phyloP scores from a whole-genome alignment of 2,797 vertebrate species.

The Pipistrellus pygmaeus region DNA sequence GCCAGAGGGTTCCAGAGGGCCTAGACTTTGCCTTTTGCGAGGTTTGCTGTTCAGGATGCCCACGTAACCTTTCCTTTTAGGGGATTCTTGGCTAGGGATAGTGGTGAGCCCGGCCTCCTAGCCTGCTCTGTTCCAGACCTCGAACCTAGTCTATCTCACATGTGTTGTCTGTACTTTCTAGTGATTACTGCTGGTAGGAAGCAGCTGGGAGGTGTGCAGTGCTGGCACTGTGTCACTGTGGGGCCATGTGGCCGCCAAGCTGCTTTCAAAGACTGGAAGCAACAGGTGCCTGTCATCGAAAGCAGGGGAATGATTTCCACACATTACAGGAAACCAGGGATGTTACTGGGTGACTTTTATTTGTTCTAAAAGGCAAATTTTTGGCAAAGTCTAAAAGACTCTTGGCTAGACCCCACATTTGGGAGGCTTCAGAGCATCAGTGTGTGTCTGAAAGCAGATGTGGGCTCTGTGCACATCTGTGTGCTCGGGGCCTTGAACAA shows the following conservation, averaged over 20 bases:
- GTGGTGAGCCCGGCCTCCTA: background rate
- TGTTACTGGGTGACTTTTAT: constrained; percentile 51
- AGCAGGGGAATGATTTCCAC: constrained; percentile 72
- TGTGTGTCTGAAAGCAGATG: background rate
- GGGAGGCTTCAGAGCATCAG: background rate
- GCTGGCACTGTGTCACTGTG: constrained; percentile 35
- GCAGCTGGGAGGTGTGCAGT: constrained; percentile 71
- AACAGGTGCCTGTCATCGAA: constrained; percentile 75
- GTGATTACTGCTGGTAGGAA: constrained; percentile 53
- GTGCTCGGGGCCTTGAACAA: background rate
- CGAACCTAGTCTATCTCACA: fast-evolving
- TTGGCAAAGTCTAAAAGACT: constrained; percentile 65
- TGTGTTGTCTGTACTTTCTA: constrained; percentile 30
- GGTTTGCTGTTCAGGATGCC: background rate
- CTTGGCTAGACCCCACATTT: constrained; percentile 36
- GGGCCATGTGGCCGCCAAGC: background rate
- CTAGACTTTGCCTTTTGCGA: background rate
- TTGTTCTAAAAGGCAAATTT: constrained; percentile 58
- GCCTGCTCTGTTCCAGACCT: constrained; percentile 14
- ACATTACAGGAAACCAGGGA: constrained; percentile 68
- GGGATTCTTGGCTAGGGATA: background rate
- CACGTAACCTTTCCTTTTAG: background rate
- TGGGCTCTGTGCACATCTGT: background rate
- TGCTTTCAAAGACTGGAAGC: constrained; percentile 75
- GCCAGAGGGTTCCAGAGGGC: background rate